Conservation (phyloP, 2,888 invertebrate genomes). For the Nebria salina region DNA sequence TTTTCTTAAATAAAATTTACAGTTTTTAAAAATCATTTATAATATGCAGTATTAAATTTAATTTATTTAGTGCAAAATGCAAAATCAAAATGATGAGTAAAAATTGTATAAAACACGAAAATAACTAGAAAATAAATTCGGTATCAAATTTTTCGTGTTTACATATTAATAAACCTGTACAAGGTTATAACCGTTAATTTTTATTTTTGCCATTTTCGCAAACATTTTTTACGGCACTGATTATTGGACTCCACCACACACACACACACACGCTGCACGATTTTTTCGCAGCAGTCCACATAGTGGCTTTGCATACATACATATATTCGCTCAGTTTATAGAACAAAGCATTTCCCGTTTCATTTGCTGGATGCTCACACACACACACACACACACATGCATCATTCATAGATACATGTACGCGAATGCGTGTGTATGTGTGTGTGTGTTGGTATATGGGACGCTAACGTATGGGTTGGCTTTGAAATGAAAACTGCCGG, state of each 20-base stretch:
- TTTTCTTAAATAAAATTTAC: no score
- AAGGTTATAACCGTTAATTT: slow-evolving; percentile 42
- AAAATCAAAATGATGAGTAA: not conserved
- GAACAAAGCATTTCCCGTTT: slow-evolving; percentile 57
- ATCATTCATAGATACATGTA: slow-evolving; percentile 9
- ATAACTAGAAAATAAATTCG: not conserved
- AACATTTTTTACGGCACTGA: slow-evolving; percentile 41
- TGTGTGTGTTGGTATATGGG: no score
- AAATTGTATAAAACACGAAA: not conserved
- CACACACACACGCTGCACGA: not conserved
- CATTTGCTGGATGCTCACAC: slow-evolving; percentile 54
- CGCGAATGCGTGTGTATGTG: not conserved
- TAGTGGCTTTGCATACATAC: slow-evolving; percentile 52
- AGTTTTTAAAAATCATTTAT: no score
- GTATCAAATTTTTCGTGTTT: not conserved
- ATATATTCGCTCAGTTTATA: slow-evolving; percentile 52
- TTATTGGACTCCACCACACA: not conserved
- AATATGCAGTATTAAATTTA: no score
- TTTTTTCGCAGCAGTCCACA: slow-evolving; percentile 2
- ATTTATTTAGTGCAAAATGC: no score
- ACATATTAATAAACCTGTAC: slow-evolving; percentile 11
- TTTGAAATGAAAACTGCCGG: slow-evolving; percentile 59
- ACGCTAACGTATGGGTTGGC: slow-evolving; percentile 36
- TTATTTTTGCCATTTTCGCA: slow-evolving; percentile 42
- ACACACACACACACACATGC: slow-evolving; percentile 3